Evolutionary conservation across 2,797 vertebrate species (phyloP), one percentile per base, ranked within the genome.

Genomic region (Enteromius thamalakanensis): DNA sequence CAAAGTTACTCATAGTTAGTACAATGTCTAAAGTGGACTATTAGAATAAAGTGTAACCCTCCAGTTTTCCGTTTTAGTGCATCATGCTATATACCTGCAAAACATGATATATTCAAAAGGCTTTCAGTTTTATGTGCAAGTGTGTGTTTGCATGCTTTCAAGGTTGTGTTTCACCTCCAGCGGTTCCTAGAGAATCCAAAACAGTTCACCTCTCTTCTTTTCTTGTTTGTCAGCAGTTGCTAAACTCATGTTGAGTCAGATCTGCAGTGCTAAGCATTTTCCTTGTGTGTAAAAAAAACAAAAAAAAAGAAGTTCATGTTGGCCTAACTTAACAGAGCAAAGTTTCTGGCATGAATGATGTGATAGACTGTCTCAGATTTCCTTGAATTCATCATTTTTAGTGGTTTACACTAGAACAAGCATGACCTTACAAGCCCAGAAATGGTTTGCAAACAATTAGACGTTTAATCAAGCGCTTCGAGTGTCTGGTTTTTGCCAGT

Each of bases 211-310:
- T 64, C 72, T 65, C 45, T 76, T 37, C 51, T 32, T 84, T 45
- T 55, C 68, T 72, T 79, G 79, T 75, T 87, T 84, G 87, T 82
- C 87, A 88, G 87, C 85, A 87, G 45, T 83, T 88, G 71, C 53
- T 85, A 82, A 87, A 72, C 80, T 82, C 81, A 77, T 45, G 82
- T 70, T 49, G 26, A 75, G 53, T 79, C 84, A 81, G 78, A 87
- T 83, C 62, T 86, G 76, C 82, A 84, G 79, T 37, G 76, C 75
- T 86, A 85, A 88, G 84, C 84, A 84, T 70, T 87, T 87, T 64
- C 23, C 37, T 58, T 69, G 29, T 29, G 12, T 47, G 45, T 47
- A 15, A 26, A 26, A 26, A 3, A 47, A 47, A 64, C 71, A 47
- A 72, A 2, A 8, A 2, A 53, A 55, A 37, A 77, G 68, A 45